Base-by-base conservation (phyloP, 1,140 invertebrate species). In the Pseudomyrmex pallidus region DNA sequence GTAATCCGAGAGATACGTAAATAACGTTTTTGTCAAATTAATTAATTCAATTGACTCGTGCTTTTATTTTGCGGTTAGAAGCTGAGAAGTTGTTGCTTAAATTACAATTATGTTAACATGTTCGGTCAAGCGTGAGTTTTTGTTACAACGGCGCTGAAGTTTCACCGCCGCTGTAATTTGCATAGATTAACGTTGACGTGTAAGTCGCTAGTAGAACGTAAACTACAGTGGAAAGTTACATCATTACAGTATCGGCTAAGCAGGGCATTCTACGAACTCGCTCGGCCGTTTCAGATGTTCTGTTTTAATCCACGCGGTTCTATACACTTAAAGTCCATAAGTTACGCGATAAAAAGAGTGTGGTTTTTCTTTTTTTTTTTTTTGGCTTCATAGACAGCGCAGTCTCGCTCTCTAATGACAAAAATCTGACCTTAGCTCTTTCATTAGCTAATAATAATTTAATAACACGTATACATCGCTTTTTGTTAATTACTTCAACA, bases 81-180 rank as follows among this genome's bases (percentile, higher is more conserved):
- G 12, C 50, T 52, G 3, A 52, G 13, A 52, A 0, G 13, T 13
- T 52, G 13, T 35, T 25, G n/a, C 73, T 76, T 52, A 35, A 63
- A 76, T 25, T 2, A 76, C 22, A 52, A 74, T 63, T 63, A 63
- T 48, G 13, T 64, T 77, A 80, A 85, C 76, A 64, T 52, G 48
- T 82, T 80, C 78, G 82, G 62, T 85, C 50, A 64, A 20, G 74
- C 61, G 66, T 83, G 25, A 63, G 44, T 72, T 74, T 35, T 82
- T 77, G 54, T 73, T 74, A 35, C 73, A 78, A 61, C 72, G 66
- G 76, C 77, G 74, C 76, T 76, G 70, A 12, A 70, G 76, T 73
- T 66, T 74, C 68, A 64, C 61, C 22, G 25, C 61, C 22, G 25
- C 56, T 74, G 48, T 54, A 64, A 76, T 76, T 76, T 76, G 48